Percentiles rank a stretch among this genome's conserved stretches.
Conservation (phyloP, 2,888 invertebrate species). For the Cephus sareptanus region DNA sequence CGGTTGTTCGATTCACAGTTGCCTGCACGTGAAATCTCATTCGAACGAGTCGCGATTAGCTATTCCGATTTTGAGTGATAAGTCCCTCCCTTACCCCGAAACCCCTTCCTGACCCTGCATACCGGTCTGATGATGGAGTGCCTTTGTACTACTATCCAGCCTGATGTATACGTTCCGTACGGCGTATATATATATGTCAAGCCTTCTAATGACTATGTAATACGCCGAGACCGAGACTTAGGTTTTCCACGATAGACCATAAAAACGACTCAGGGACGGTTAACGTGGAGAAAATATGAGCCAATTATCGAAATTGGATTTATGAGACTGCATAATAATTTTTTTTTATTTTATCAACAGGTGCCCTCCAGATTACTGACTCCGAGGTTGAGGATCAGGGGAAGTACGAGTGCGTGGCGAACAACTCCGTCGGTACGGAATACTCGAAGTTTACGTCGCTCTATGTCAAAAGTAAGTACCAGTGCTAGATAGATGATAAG, state of each 20-base stretch:
- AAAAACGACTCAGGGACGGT: neutral
- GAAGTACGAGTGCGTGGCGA: slow-evolving; percentile 96
- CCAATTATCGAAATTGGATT: neutral
- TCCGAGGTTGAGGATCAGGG: slow-evolving; percentile 94
- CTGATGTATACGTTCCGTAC: neutral
- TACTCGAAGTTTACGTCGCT: slow-evolving; percentile 90
- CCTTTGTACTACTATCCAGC: slow-evolving; percentile 39
- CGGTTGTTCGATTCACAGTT: neutral
- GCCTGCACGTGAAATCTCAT: neutral
- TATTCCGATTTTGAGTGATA: slow-evolving; percentile 58
- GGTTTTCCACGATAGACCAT: neutral
- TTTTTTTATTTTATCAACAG: slow-evolving; percentile 65
- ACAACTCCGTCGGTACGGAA: slow-evolving; percentile 92
- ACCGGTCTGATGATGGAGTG: slow-evolving; percentile 49
- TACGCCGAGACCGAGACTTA: neutral
- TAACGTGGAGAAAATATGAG: neutral
- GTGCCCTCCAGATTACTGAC: slow-evolving; percentile 88
- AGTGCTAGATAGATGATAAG: neutral
- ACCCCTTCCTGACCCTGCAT: slow-evolving; percentile 40
- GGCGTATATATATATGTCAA: neutral
- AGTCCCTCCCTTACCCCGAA: neutral
- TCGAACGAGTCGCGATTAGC: slow-evolving; percentile 52
- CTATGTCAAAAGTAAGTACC: slow-evolving; percentile 87
- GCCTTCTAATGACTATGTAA: neutral
- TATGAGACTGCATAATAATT: neutral